Evolutionary conservation across 2,797 vertebrate genomes (phyloP), one percentile per base, ranked within the genome.

Genomic region (Brotula barbata): DNA sequence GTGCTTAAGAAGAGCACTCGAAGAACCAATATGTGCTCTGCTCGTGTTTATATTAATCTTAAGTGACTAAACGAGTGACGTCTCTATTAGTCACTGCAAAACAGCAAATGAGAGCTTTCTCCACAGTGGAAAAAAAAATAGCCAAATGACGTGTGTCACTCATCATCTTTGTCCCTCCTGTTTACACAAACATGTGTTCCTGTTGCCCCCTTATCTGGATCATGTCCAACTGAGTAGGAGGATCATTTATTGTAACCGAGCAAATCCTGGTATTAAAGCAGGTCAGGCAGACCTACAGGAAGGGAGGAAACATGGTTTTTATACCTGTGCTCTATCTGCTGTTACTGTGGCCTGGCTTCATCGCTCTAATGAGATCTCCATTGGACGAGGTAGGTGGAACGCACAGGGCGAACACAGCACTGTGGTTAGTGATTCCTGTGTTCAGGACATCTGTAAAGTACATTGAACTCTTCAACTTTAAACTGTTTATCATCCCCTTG

Each of bases 381-480:
- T 82, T 71, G 70, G 83, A 86, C 37, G 72, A 85, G 85, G 89
- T 89, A 87, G 83, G 89, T 82, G 75, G 75, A 79, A 83, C 75
- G 46, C 68, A 63, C 68, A n/a, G 46, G 68, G 73, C n/a, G 65
- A 67, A 71, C 58, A 54, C 54, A 68, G 75, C 62, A 2, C 53
- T 58, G 78, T 1, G 64, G 75, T 66, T 63, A 65, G 64, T 36
- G 52, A 77, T 62, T 73, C 59, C 64, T 53, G 54, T 60, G 77
- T 60, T 71, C 20, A 3, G 64, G 72, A 81, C 74, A 67, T 80
- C 70, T 83, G 78, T 65, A 81, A 86, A 88, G 87, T 85, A 77
- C 83, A 87, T 86, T 89, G 87, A 90, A 85, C 88, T 87, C 77
- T 83, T 87, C 74, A 83, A 76, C 84, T 84, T 80, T 62, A 81